Conservation (phyloP, 2,888 invertebrate species). For the Synergus laeviventris region DNA sequence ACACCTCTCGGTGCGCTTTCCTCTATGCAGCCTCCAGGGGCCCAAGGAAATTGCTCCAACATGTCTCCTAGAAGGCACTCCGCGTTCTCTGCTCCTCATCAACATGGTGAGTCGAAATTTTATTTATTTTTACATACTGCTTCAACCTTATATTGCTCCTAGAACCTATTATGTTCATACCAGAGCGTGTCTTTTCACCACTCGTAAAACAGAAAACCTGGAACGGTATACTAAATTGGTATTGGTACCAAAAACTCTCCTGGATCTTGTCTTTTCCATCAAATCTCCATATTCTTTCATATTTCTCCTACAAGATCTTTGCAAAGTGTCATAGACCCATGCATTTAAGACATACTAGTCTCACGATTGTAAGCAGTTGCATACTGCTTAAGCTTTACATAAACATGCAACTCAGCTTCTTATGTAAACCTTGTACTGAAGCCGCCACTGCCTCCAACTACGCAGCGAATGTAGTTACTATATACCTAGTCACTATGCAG, state of each 20-base stretch:
- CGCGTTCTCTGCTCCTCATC: slow-evolving; percentile 78
- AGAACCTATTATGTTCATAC: no score
- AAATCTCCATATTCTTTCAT: no score
- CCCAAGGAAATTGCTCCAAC: slow-evolving; percentile 73
- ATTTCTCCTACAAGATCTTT: no score
- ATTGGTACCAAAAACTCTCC: no score
- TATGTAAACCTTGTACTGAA: slow-evolving; percentile 60
- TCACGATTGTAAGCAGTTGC: neutral
- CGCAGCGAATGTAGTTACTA: slow-evolving; percentile 49
- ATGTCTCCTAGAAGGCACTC: slow-evolving; percentile 75
- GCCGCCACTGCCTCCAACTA: slow-evolving; percentile 57
- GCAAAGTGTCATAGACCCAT: no score
- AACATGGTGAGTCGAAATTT: slow-evolving; percentile 77
- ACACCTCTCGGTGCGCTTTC: slow-evolving; percentile 90
- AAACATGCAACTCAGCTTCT: slow-evolving; percentile 55
- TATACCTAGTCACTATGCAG: slow-evolving; percentile 9
- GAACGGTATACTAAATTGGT: no score
- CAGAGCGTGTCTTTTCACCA: no score
- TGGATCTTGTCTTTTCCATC: no score
- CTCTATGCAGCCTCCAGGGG: slow-evolving; percentile 91
- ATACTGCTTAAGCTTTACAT: slow-evolving; percentile 4
- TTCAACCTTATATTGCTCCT: no score
- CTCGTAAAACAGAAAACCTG: no score
- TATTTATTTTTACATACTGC: no score
- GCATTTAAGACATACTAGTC: neutral